phyloP scores from a whole-genome alignment of 37 sponge, comb jelly and placozoan genomes.

The Corticium candelabrum region DNA sequence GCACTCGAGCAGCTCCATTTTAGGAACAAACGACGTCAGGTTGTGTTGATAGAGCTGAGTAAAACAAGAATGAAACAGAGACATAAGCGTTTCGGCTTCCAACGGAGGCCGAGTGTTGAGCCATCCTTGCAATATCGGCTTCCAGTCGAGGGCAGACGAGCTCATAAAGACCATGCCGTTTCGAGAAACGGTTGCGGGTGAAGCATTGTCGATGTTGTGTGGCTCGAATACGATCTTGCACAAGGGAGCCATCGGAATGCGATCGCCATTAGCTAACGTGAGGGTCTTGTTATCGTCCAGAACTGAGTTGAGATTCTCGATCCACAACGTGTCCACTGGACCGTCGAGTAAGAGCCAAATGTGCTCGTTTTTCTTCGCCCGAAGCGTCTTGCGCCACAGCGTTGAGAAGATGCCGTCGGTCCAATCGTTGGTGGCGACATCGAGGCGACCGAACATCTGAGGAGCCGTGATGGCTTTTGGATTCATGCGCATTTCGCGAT shows the following conservation, averaged over 20 bases:
- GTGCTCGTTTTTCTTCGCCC: slow-evolving; percentile 93
- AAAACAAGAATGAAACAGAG: slow-evolving; percentile 70
- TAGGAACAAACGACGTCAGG: slow-evolving; percentile 44
- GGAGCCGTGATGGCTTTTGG: slow-evolving; percentile 98
- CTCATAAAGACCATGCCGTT: slow-evolving; percentile 99
- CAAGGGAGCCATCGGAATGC: slow-evolving; percentile 93
- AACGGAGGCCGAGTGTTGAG: slow-evolving; percentile 16
- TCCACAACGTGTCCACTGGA: slow-evolving; percentile 98
- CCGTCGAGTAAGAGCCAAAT: slow-evolving; percentile 97
- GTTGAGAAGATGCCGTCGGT: slow-evolving; percentile 99
- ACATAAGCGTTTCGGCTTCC: slow-evolving; percentile 53
- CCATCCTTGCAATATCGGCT: slow-evolving; percentile 57
- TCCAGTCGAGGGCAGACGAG: slow-evolving; percentile 93
- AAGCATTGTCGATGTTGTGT: slow-evolving; percentile 98
- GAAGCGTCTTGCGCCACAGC: slow-evolving; percentile 92
- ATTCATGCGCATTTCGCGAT: slow-evolving; percentile 98
- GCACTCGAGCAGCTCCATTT: slow-evolving; percentile 90
- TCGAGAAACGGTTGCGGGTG: slow-evolving; percentile 97
- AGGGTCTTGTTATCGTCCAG: slow-evolving; percentile 98
- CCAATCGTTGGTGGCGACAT: slow-evolving; percentile 99
- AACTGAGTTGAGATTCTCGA: slow-evolving; percentile 97
- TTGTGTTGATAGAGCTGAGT: slow-evolving; percentile 54
- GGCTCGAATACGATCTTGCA: slow-evolving; percentile 97
- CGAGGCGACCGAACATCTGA: slow-evolving; percentile 98
- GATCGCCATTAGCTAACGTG: slow-evolving; percentile 97